phyloP scores from a whole-genome alignment of 2,888 invertebrate genomes.

The Malacosoma neustria region DNA sequence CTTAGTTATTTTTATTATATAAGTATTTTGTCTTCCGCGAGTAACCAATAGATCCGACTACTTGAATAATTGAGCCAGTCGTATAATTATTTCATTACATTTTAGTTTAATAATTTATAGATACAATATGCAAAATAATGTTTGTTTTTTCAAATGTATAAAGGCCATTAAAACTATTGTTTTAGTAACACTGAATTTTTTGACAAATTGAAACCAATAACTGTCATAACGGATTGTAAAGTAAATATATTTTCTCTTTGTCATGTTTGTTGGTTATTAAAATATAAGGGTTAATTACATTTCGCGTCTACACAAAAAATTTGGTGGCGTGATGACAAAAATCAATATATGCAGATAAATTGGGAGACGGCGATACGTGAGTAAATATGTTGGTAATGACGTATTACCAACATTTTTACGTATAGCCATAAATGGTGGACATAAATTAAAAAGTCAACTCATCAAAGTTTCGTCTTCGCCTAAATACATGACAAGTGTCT shows the following conservation, averaged over 20 bases:
- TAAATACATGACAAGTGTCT: conserved; percentile 72
- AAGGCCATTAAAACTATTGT: too few relatives aligned
- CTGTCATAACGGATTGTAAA: not conserved
- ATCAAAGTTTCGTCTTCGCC: conserved; percentile 67
- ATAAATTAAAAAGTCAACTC: conserved; percentile 68
- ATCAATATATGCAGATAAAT: conserved; percentile 46
- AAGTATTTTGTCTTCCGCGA: too few relatives aligned
- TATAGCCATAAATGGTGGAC: conserved; percentile 39
- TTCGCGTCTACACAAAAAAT: conserved; percentile 43
- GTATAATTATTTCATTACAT: too few relatives aligned
- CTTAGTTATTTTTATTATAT: too few relatives aligned
- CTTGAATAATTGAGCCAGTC: too few relatives aligned
- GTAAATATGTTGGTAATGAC: conserved; percentile 33
- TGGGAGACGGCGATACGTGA: conserved; percentile 31
- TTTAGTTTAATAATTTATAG: too few relatives aligned
- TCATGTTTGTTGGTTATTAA: not conserved
- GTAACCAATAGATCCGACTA: too few relatives aligned
- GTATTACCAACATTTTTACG: conserved; percentile 24
- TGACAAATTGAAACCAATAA: not conserved
- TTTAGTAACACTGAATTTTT: too few relatives aligned
- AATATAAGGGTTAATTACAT: conserved; percentile 19
- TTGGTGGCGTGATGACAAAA: conserved; percentile 51
- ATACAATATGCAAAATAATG: too few relatives aligned
- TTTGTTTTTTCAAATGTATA: too few relatives aligned
- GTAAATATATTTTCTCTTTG: not conserved